Base-by-base conservation (phyloP, 1,140 invertebrate species). In the Arion vulgaris region DNA sequence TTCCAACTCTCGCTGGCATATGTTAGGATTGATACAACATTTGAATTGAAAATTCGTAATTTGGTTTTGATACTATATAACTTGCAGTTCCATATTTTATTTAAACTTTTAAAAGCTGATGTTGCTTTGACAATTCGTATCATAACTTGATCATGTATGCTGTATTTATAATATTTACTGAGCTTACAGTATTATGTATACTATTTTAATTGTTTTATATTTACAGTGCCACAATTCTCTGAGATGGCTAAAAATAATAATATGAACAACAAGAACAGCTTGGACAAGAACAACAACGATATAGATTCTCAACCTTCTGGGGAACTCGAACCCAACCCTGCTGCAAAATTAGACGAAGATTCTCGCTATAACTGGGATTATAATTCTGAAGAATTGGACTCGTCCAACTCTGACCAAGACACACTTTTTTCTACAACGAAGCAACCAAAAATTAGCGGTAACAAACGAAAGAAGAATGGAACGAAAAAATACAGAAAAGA, bases 401-500 rank as follows among this genome's bases (percentile, higher is more conserved):
- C 49, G 23, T 45, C 34, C 9, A 45, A 81, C 17, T 41, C 2
- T 68, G 72, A 57, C 51, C 45, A 45, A 0, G 81, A 83, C 66
- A 57, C 34, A 32, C 57, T 77, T 36, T 83, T 57, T 57, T 32
- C 19, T 23, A 83, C 82, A 69, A 83, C 82, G 17, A 72, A 39
- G n/a, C n/a, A 32, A 17, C 76, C 82, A 49, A 39, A 68, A 15
- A 80, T 78, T 26, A 49, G 45, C 19, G 34, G 45, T 23, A 84
- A 81, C 62, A 62, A 53, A 5, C n/a, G 51, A 13, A 76, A 83
- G 45, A 83, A 83, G 5, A 41, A 36, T 19, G 36, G 34, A n/a
- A 75, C 23, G 51, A 68, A 82, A n/a, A 81, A 73, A 23, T 38
- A 76, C 32, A 68, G 38, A 23, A 83, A 83, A 41, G 57, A n/a